These are phyloP conservation scores for Magallana nippona DNA, from an alignment of 2,888 invertebrate genomes.

Conservation along the genomic window DNA sequence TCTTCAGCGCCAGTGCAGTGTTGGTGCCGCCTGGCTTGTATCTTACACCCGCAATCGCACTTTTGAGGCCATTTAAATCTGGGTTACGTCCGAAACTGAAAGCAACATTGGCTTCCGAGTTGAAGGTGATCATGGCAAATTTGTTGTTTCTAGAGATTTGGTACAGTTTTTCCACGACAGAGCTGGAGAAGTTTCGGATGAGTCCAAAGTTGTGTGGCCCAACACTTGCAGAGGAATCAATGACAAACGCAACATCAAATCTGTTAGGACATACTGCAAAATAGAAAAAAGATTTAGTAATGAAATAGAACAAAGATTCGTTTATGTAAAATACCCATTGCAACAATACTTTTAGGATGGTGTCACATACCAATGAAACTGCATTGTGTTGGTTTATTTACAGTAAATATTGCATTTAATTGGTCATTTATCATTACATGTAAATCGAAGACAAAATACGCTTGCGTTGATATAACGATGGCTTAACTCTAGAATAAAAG, in stretches of 20 bases:
- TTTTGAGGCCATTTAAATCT: slow-evolving; percentile 51
- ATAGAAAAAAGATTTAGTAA: slow-evolving; percentile 12
- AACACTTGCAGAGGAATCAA: slow-evolving; percentile 72
- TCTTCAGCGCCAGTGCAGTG: slow-evolving; percentile 69
- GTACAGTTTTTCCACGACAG: slow-evolving; percentile 63
- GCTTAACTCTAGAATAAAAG: no score
- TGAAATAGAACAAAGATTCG: no score
- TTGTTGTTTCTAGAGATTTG: slow-evolving; percentile 61
- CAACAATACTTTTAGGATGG: no score
- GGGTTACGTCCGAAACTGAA: slow-evolving; percentile 70
- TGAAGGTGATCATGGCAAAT: slow-evolving; percentile 71
- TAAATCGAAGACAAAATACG: no score
- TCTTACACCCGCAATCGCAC: slow-evolving; percentile 62
- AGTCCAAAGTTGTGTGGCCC: slow-evolving; percentile 65
- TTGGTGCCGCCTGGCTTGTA: slow-evolving; percentile 73
- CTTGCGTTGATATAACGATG: no score
- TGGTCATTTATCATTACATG: no score
- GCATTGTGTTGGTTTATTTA: no score
- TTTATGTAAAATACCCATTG: no score
- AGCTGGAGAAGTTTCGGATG: slow-evolving; percentile 62
- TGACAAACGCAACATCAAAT: slow-evolving; percentile 71
- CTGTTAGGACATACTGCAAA: slow-evolving; percentile 65
- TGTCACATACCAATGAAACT: no score
- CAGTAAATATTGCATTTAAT: no score
- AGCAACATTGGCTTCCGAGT: slow-evolving; percentile 65